These are phyloP conservation scores for Craterocephalus amniculus DNA, from an alignment of 2,797 vertebrate genomes.

Conservation along the genomic window DNA sequence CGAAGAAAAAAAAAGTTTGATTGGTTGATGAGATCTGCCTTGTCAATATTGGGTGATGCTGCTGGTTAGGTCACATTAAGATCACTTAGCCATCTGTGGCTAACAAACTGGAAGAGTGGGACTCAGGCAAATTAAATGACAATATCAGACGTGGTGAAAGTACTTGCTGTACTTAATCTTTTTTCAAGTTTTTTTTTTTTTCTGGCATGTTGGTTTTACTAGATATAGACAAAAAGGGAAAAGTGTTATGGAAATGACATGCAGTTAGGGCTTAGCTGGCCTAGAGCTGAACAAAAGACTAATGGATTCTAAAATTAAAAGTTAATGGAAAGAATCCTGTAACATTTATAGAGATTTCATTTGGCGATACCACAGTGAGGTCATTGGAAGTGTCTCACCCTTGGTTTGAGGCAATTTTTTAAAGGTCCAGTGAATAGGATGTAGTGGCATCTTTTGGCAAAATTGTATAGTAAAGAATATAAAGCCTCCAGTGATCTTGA, in stretches of 20 bases:
- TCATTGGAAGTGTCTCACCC: background rate
- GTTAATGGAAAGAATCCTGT: too few species aligned
- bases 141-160: slow-evolving; percentile 30
- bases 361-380: background rate
- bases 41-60: slow-evolving; percentile 59
- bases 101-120: slow-evolving; percentile 26
- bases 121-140: slow-evolving; percentile 44
- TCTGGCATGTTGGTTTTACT: slow-evolving; percentile 1
- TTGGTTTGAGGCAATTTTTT: background rate
- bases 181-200: background rate
- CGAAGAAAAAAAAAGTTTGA: slow-evolving; percentile 45
- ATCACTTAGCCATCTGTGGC: slow-evolving; percentile 61
- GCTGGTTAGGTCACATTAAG: slow-evolving; percentile 63
- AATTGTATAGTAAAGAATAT: background rate
- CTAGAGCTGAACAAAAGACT: background rate
- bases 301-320: background rate
- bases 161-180: slow-evolving; percentile 10
- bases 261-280: background rate
- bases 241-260: background rate
- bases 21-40: slow-evolving; percentile 66
- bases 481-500: too few species aligned
- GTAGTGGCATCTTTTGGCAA: too few species aligned
- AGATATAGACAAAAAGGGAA: slow-evolving; percentile 4
- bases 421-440: too few species aligned
- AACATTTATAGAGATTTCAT: background rate